Percentiles rank a stretch among this genome's conserved stretches.
Conservation (phyloP, 2,888 invertebrate genomes). For the Apodemia mormo region DNA sequence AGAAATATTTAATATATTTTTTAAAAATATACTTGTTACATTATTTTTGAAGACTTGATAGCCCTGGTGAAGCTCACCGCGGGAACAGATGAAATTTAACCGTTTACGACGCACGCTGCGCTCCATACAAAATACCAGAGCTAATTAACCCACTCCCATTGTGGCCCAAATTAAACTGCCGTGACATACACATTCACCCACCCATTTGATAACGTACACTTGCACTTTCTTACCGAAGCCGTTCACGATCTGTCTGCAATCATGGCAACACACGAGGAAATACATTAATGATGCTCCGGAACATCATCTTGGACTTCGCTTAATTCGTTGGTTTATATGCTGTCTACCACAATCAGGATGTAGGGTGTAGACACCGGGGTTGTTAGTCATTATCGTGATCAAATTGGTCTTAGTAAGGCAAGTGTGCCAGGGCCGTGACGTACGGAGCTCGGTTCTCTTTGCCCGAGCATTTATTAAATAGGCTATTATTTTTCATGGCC, state of each 20-base stretch:
- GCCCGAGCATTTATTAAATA: no score
- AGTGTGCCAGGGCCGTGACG: no score
- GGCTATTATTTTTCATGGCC: no score
- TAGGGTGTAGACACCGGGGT: no score
- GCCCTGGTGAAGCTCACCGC: neutral
- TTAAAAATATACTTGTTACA: no score
- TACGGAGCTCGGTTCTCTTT: no score
- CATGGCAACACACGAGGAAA: neutral
- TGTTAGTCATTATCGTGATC: no score
- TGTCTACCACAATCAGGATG: no score
- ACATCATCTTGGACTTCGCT: neutral
- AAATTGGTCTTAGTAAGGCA: no score
- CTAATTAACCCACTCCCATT: constrained; percentile 12
- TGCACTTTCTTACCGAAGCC: neutral
- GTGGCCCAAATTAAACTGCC: constrained; percentile 3
- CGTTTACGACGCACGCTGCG: constrained; percentile 18
- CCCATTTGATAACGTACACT: neutral
- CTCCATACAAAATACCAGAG: constrained; percentile 11
- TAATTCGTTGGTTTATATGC: no score
- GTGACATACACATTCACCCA: neutral
- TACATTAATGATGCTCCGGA: neutral
- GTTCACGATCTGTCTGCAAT: neutral
- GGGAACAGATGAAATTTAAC: neutral
- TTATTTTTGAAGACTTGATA: neutral
- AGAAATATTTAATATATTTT: no score